Percentiles rank a stretch among this genome's conserved stretches.
These are phyloP conservation scores for Artibeus jamaicensis DNA, from an alignment of 2,797 vertebrate genomes.

Conservation along the genomic window DNA sequence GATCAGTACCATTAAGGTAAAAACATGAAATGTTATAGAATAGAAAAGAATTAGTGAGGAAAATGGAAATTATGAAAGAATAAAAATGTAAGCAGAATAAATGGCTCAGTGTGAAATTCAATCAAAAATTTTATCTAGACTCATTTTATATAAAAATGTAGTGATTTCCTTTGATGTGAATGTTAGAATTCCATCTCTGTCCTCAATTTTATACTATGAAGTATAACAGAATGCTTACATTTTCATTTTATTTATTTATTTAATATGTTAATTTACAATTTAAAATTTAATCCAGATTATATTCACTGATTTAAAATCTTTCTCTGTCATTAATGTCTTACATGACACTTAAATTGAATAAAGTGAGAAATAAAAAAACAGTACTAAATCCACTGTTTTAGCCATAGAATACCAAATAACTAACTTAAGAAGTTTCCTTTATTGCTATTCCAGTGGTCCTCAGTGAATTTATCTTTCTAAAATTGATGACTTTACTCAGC, in stretches of 20 bases:
- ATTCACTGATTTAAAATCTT: neutral
- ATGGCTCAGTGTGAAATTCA: accelerated
- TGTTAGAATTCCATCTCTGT: neutral
- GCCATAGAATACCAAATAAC: neutral
- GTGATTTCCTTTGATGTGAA: neutral
- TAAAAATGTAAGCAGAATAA: neutral
- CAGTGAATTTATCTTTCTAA: neutral
- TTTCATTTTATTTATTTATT: neutral
- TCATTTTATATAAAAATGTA: neutral
- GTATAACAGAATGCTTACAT: neutral
- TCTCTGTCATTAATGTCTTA: neutral
- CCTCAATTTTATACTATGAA: neutral
- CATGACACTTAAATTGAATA: neutral
- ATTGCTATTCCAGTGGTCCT: neutral
- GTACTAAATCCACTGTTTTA: neutral
- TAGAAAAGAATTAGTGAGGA: neutral
- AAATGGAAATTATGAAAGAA: neutral
- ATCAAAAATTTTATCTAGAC: neutral
- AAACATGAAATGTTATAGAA: neutral
- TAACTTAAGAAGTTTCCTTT: neutral
- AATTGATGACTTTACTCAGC: neutral
- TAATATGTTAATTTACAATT: neutral
- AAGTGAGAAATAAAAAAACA: neutral
- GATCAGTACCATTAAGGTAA: neutral
- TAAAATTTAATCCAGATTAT: neutral